A percentile compares a stretch with the other conserved stretches of the same genome.
These are phyloP conservation scores for Sisor rabdophorus DNA, from an alignment of 2,113 vertebrate genomes.

Conservation along the genomic window DNA sequence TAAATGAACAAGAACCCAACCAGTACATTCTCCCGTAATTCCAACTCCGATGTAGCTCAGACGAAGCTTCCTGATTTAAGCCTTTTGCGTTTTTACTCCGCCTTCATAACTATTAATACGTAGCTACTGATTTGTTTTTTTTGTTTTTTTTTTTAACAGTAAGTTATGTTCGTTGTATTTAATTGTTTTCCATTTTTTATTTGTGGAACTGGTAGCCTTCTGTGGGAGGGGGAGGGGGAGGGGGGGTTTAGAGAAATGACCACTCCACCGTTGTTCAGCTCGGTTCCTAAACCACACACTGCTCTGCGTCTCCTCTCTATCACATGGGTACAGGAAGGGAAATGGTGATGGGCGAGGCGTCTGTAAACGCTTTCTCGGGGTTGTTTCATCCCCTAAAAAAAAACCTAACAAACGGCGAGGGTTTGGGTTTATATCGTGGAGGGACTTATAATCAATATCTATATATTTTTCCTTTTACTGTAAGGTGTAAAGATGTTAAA, in stretches of 20 bases:
- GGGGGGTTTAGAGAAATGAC: constrained; percentile 52
- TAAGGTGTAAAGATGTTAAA: constrained; percentile 17
- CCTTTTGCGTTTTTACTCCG: constrained; percentile 27
- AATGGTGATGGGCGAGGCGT: neutral
- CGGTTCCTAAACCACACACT: constrained; percentile 59
- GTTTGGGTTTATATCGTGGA: constrained; percentile 15
- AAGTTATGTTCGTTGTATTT: constrained; percentile 60
- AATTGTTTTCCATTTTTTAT: constrained; percentile 53
- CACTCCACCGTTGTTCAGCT: constrained; percentile 61
- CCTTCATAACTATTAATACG: constrained; percentile 35
- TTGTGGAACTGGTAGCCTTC: constrained; percentile 48
- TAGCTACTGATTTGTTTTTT: constrained; percentile 62
- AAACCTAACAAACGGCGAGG: constrained; percentile 22
- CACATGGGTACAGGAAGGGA: neutral
- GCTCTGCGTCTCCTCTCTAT: constrained; percentile 47
- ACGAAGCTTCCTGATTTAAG: constrained; percentile 37
- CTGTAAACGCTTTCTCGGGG: neutral
- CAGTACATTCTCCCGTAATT: constrained; percentile 47
- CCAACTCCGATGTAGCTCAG: constrained; percentile 53
- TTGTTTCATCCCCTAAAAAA: constrained; percentile 30
- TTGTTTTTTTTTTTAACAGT: constrained; percentile 49
- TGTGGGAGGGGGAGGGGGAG: constrained; percentile 31
- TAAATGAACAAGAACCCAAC: constrained; percentile 26
- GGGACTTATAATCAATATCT: constrained; percentile 5
- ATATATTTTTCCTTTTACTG: constrained; percentile 12